These are phyloP conservation scores for Xenopus tropicalis DNA, from an alignment of 2,113 vertebrate species.

Conservation along the genomic window UCB_Xtro_10.0 CM004447.2:64994501-64995000, in stretches of 20 bases:
- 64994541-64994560: conserved; percentile 28
- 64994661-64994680: background rate
- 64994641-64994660: conserved; percentile 37
- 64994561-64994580: conserved; percentile 6
- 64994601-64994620: background rate
- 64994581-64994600: background rate
- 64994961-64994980: background rate
- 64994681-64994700: background rate
- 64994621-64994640: conserved; percentile 10
- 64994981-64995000: no score
- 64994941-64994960: conserved; percentile 23
- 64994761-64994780: conserved; percentile 30
- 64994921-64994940: conserved; percentile 25
- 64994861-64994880: conserved; percentile 38
- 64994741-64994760: conserved; percentile 18
- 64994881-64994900: conserved; percentile 29
- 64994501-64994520: background rate
- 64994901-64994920: conserved; percentile 31
- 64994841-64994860: conserved; percentile 22
- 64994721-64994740: conserved; percentile 19
- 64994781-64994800: conserved; percentile 43
- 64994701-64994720: conserved; percentile 4
- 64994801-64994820: conserved; percentile 43
- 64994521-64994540: conserved; percentile 27
- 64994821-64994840: conserved; percentile 38